Percentiles rank a stretch among this genome's conserved stretches.
Evolutionary conservation across 2,113 vertebrate species (phyloP).

Genomic region (Puma concolor): DNA sequence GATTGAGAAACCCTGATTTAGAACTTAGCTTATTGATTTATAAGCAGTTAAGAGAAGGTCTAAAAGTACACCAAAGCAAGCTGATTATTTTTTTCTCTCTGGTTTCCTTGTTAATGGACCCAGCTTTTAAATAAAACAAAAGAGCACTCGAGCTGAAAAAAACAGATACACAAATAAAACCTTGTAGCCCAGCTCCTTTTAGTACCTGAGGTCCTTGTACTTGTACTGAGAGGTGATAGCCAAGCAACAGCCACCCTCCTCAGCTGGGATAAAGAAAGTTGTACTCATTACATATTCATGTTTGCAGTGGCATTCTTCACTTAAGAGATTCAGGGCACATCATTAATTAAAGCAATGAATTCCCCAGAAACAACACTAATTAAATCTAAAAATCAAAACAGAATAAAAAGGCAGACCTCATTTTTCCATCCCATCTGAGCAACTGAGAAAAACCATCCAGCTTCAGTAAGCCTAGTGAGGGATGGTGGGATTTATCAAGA

Average conservation of each 20-base stretch:
- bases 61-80: conserved; percentile 32
- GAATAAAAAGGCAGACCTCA: conserved; percentile 47
- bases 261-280: conserved; percentile 22
- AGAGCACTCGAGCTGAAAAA: background rate
- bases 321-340: conserved; percentile 67
- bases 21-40: conserved; percentile 39
- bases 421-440: conserved; percentile 43
- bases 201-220: background rate
- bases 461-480: background rate
- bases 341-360: conserved; percentile 75
- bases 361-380: conserved; percentile 72
- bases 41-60: conserved; percentile 14
- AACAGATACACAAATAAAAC: background rate
- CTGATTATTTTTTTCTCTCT: conserved; percentile 25
- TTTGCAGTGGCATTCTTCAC: conserved; percentile 46
- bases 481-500: background rate
- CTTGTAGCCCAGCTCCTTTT: background rate
- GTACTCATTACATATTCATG: conserved; percentile 65
- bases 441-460: conserved; percentile 20
- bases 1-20: conserved; percentile 5
- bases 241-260: background rate
- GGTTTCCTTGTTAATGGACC: conserved; percentile 31
- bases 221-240: background rate
- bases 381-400: conserved; percentile 77
- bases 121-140: conserved; percentile 51